Evolutionary conservation across 2,113 vertebrate genomes (phyloP).

Genomic region (Hystrix cristata): DNA sequence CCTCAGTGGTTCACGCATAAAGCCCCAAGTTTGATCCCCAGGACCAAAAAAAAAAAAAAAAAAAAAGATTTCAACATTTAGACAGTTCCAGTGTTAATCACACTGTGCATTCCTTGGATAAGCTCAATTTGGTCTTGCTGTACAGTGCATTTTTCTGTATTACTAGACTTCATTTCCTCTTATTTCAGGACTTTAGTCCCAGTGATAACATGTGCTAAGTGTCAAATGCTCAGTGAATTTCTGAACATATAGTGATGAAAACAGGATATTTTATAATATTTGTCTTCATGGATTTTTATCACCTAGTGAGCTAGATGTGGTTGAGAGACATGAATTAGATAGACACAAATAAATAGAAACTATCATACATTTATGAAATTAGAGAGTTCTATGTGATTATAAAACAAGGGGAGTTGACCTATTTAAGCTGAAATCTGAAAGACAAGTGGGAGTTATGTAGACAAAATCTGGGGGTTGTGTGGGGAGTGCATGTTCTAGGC

Average conservation of each 20-base stretch:
- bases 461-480: not conserved
- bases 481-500: not conserved
- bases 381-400: not conserved
- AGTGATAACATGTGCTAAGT: not conserved
- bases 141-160: not conserved
- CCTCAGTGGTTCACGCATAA: too few species aligned
- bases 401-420: not conserved
- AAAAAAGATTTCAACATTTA: not conserved
- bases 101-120: not conserved
- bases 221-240: not conserved
- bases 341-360: not conserved
- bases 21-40: too few species aligned
- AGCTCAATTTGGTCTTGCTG: not conserved
- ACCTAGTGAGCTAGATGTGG: not conserved
- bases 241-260: not conserved
- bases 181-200: conserved; percentile 1
- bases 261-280: not conserved
- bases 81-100: not conserved
- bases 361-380: not conserved
- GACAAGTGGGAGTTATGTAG: not conserved
- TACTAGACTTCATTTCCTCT: not conserved
- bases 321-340: not conserved
- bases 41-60: too few species aligned
- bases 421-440: conserved; percentile 25
- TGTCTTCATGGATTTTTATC: not conserved